phyloP scores from a whole-genome alignment of 2,888 invertebrate species.

The Ryuthela nishihirai region DNA sequence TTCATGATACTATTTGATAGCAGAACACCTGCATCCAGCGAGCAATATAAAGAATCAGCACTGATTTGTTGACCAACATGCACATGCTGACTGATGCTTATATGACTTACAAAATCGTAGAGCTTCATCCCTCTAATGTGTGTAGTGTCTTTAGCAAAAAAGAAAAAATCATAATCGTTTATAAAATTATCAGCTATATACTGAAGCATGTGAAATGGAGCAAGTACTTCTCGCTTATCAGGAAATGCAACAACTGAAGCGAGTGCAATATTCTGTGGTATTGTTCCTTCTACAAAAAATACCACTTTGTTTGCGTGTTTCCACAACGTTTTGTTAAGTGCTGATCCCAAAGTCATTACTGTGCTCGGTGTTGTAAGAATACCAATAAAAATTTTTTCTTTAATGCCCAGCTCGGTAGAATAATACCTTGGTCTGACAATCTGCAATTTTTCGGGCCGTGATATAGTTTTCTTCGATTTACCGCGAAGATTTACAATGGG shows the following conservation, averaged over 20 bases:
- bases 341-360: conserved; percentile 65
- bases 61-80: conserved; percentile 17
- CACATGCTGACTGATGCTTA: conserved; percentile 74
- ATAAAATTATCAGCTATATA: conserved; percentile 84
- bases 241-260: conserved; percentile 80
- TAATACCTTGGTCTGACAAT: conserved; percentile 63
- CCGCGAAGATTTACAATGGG: conserved; percentile 28
- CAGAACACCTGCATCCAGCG: conserved; percentile 76
- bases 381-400: conserved; percentile 81
- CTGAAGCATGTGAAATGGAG: conserved; percentile 82
- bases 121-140: conserved; percentile 78
- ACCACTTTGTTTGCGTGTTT: conserved; percentile 77
- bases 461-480: conserved; percentile 16
- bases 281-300: conserved; percentile 64
- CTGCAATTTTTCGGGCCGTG: conserved; percentile 17
- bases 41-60: conserved; percentile 45
- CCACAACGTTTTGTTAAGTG: conserved; percentile 83
- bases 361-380: conserved; percentile 57
- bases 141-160: conserved; percentile 76
- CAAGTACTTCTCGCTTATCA: conserved; percentile 67
- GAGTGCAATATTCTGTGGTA: conserved; percentile 48
- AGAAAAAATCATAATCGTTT: conserved; percentile 89
- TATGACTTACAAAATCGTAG: conserved; percentile 64
- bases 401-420: conserved; percentile 89
- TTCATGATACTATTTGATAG: conserved; percentile 81